Base-by-base conservation (phyloP, 2,797 vertebrate genomes). In the Cetoscarus ocellatus region DNA sequence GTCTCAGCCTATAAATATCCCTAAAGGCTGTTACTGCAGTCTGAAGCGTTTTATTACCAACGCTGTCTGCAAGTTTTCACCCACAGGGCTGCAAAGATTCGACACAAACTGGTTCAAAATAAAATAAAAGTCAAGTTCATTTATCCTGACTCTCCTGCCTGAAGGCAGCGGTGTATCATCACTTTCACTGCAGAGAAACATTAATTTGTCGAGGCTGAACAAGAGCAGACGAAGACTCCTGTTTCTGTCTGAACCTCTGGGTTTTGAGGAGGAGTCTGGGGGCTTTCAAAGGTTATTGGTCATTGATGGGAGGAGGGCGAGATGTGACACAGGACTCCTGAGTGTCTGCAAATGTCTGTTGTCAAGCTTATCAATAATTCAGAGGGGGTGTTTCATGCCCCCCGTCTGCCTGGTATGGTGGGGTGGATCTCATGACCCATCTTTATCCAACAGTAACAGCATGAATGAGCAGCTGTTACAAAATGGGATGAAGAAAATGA, bases 291-390 rank as follows among this genome's bases (percentile, higher is more conserved):
- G 78, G 85, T 83, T 77, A 78, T 79, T 39, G 62, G 53, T 44
- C 42, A 15, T 8, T 8, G 15, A 1, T 14, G 36, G 14, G 39
- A 35, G 35, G 39, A 39, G 6, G 17, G 13, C 39, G 38, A 11
- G 19, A 39, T 5, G 17, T n/a, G 80, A 76, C 67, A 74, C 56
- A 57, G 14, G 67, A 82, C 72, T 63, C 76, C 67, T 13, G 42
- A 40, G 49, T 19, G 48, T 63, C 73, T 62, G 57, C 10, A 13
- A 58, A 59, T 44, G 61, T 47, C 65, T 45, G 71, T 67, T 73
- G 75, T 79, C 51, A 61, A 64, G 63, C 10, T 17, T 1, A 86
- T 92, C 62, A 91, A 89, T 91, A 80, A 91, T 92, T 87, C 72
- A 90, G 17, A 49, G 70, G 1, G 17, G 63, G 57, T 59, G 43